Evolutionary conservation across 1,140 invertebrate genomes (phyloP).

Genomic region (Phymastichus coffea): DNA sequence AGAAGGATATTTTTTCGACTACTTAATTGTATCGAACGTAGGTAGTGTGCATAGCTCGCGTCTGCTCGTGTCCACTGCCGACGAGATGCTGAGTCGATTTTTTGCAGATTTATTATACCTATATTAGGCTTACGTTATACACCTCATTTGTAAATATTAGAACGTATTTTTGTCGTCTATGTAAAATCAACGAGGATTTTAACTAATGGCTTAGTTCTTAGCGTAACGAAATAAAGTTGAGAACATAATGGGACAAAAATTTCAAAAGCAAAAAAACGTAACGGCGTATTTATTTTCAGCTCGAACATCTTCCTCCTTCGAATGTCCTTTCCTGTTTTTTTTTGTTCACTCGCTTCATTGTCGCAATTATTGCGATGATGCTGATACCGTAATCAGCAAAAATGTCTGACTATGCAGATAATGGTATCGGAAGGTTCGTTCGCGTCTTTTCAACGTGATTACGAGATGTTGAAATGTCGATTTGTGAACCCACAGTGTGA

Average conservation of each 20-base stretch:
- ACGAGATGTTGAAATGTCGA: no score
- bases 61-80: conserved; percentile 24
- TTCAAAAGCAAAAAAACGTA: conserved; percentile 10
- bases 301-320: background rate
- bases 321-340: background rate
- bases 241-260: conserved; percentile 37
- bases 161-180: conserved; percentile 53
- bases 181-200: conserved; percentile 51
- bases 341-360: no score
- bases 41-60: no score
- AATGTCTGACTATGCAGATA: no score
- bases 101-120: conserved; percentile 35
- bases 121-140: conserved; percentile 52
- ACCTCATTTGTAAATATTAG: conserved; percentile 57
- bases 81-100: conserved; percentile 29
- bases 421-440: no score
- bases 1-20: no score
- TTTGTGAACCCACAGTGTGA: no score
- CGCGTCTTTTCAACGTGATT: no score
- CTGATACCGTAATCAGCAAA: no score
- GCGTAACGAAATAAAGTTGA: conserved; percentile 43
- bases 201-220: conserved; percentile 49
- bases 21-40: no score
- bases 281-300: conserved; percentile 15
- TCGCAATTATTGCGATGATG: no score